phyloP scores from a whole-genome alignment of 2,888 invertebrate species.

The Acrocyrtus sp. region DNA sequence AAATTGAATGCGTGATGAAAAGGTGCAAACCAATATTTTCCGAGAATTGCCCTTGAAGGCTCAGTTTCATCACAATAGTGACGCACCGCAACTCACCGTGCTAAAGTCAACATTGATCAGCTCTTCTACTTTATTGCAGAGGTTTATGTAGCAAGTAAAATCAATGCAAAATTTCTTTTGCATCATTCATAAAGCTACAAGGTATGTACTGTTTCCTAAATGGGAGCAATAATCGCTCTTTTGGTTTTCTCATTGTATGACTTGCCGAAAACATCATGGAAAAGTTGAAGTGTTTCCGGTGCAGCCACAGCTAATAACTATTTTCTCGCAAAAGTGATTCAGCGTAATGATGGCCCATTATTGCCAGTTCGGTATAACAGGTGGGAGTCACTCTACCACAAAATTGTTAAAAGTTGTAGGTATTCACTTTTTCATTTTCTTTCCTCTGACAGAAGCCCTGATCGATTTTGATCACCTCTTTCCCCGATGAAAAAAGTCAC shows the following conservation, averaged over 20 bases:
- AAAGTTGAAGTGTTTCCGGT: background rate
- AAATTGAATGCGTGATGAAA: too few relatives aligned
- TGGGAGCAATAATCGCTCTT: too few relatives aligned
- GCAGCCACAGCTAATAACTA: background rate
- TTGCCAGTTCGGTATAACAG: conserved; percentile 31
- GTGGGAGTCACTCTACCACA: conserved; percentile 40
- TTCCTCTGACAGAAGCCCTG: background rate
- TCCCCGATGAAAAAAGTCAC: conserved; percentile 6
- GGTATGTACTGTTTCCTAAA: too few relatives aligned
- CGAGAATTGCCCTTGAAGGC: too few relatives aligned
- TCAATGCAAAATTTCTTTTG: too few relatives aligned
- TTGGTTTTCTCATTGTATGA: background rate
- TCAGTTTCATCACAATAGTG: too few relatives aligned
- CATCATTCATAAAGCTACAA: background rate
- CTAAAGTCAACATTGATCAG: too few relatives aligned
- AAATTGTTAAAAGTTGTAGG: conserved; percentile 9
- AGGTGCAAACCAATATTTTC: too few relatives aligned
- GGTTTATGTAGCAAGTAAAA: too few relatives aligned
- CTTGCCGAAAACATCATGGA: background rate
- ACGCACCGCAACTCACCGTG: too few relatives aligned
- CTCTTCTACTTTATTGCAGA: too few relatives aligned
- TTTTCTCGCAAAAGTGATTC: conserved; percentile 25
- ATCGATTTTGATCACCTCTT: conserved; percentile 34
- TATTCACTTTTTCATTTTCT: background rate
- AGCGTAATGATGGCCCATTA: conserved; percentile 13